These are phyloP conservation scores for Amphimedon queenslandica DNA, from an alignment of 37 sponge, comb jelly and placozoan genomes.

Conservation along the genomic window DNA sequence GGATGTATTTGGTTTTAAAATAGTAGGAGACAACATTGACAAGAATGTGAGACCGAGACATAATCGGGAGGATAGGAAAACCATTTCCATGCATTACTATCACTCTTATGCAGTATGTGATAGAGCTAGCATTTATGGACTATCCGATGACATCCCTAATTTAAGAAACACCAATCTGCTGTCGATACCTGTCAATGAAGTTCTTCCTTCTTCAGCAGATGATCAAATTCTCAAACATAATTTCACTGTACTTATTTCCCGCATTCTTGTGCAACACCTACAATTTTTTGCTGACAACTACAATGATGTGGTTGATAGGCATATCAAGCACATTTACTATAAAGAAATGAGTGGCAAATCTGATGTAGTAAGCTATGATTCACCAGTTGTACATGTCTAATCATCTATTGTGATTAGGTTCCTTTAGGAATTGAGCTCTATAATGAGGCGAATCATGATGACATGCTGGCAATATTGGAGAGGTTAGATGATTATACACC, in stretches of 20 bases:
- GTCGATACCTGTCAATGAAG: not conserved
- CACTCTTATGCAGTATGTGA: not conserved
- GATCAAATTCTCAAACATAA: not conserved
- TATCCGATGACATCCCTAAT: not conserved
- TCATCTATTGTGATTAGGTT: no score
- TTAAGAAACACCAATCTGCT: not conserved
- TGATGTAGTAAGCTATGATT: slow-evolving; percentile 30
- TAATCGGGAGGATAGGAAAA: no score
- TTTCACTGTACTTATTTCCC: not conserved
- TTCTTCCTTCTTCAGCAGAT: not conserved
- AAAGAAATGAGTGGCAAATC: slow-evolving; percentile 22
- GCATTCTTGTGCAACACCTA: not conserved
- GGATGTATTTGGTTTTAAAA: not conserved
- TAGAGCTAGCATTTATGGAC: not conserved
- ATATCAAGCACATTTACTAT: slow-evolving; percentile 20
- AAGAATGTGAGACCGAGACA: not conserved
- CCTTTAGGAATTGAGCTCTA: not conserved
- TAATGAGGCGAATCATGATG: not conserved
- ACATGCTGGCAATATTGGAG: not conserved
- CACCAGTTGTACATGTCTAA: no score
- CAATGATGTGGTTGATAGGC: not conserved
- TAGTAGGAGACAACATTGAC: not conserved
- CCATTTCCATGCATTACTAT: no score
- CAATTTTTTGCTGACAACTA: not conserved
- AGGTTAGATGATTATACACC: not conserved